These are phyloP conservation scores for Passer domesticus DNA, from an alignment of 2,113 vertebrate species.

Conservation along the genomic window DNA sequence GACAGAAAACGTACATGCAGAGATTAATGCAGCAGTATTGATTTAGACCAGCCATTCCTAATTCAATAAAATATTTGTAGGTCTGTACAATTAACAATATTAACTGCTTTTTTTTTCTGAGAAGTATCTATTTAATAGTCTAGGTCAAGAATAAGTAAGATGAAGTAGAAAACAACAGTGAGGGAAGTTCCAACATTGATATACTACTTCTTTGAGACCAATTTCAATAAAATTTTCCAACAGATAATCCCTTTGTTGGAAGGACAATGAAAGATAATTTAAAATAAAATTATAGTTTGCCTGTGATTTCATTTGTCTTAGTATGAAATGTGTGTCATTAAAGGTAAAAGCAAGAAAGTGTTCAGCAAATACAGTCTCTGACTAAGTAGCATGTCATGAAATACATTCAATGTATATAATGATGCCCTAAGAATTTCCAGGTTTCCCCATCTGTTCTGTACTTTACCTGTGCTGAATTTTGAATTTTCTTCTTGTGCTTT, in stretches of 20 bases:
- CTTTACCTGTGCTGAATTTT: not conserved
- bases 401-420: not conserved
- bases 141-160: not conserved
- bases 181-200: not conserved
- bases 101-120: not conserved
- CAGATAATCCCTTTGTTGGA: not conserved
- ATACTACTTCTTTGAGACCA: not conserved
- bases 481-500: not conserved
- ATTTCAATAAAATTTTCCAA: not conserved
- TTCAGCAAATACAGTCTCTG: not conserved
- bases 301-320: not conserved
- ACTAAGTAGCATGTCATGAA: not conserved
- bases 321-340: not conserved
- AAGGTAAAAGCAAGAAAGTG: not conserved
- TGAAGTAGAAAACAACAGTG: not conserved
- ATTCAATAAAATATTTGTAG: not conserved
- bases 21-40: not conserved
- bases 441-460: not conserved
- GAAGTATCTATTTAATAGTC: not conserved
- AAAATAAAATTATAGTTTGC: not conserved
- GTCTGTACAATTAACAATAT: not conserved
- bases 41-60: not conserved
- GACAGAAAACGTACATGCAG: not conserved
- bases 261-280: not conserved
- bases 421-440: not conserved